Percentiles rank a stretch among this genome's conserved stretches.
Conservation (phyloP, 1,140 invertebrate genomes). For the Drosophila saltans region DNA sequence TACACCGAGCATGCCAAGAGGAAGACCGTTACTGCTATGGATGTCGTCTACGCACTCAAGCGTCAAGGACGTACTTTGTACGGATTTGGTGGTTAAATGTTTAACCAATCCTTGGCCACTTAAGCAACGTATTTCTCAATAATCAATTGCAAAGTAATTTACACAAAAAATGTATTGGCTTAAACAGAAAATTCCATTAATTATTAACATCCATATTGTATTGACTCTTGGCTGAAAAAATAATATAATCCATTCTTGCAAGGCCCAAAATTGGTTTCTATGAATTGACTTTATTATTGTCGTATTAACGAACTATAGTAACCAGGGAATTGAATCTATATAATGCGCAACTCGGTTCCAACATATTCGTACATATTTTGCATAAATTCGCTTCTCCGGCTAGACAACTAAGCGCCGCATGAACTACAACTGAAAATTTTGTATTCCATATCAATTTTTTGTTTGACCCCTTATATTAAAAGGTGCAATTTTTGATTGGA, state of each 20-base stretch:
- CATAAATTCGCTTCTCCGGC: conserved; percentile 19
- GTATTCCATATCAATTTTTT: conserved; percentile 26
- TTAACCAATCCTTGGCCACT: background rate
- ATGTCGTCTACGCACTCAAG: conserved; percentile 94
- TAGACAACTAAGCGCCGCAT: background rate
- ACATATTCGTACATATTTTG: background rate
- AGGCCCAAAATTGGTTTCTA: background rate
- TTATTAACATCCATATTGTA: background rate
- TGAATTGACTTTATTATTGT: background rate
- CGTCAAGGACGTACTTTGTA: conserved; percentile 90
- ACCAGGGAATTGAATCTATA: background rate
- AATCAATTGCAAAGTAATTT: background rate
- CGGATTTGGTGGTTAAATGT: conserved; percentile 86
- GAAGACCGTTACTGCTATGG: conserved; percentile 94
- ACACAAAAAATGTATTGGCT: background rate
- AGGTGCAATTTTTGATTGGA: conserved; percentile 1
- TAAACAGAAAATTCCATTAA: conserved; percentile 1
- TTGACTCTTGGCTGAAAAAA: background rate
- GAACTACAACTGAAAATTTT: conserved; percentile 59
- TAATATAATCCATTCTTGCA: conserved; percentile 6
- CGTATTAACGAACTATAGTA: conserved; percentile 2
- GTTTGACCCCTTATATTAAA: background rate
- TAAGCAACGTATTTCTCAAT: background rate
- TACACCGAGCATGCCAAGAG: conserved; percentile 93
- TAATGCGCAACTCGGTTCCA: background rate